Evolutionary conservation across 2,888 invertebrate species (phyloP).

Genomic region (Hyppa rectilinea): DNA sequence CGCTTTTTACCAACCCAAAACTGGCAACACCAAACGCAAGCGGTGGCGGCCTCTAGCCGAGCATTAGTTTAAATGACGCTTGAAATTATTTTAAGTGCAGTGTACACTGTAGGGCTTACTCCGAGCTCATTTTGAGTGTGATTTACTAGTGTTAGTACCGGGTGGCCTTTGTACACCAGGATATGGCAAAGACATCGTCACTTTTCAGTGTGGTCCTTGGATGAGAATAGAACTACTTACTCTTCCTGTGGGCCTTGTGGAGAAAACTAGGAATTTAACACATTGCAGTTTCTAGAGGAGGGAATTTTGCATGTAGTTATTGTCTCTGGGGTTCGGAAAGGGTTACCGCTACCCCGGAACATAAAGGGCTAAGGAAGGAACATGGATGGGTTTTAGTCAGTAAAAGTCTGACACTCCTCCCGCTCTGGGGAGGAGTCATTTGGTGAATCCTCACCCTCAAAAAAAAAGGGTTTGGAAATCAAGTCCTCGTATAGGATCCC

Average conservation of each 20-base stretch:
- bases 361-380: too few species aligned
- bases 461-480: too few species aligned
- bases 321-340: too few species aligned
- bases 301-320: background rate
- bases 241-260: background rate
- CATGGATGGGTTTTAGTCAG: too few species aligned
- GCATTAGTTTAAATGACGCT: slow-evolving; percentile 79
- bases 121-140: slow-evolving; percentile 44
- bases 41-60: slow-evolving; percentile 56
- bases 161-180: slow-evolving; percentile 48
- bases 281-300: background rate
- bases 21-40: slow-evolving; percentile 49
- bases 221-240: slow-evolving; percentile 13
- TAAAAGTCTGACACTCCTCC: too few species aligned
- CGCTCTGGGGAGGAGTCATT: too few species aligned
- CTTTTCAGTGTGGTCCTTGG: slow-evolving; percentile 12
- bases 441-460: too few species aligned
- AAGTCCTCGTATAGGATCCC: too few species aligned
- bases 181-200: slow-evolving; percentile 25
- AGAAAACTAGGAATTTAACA: background rate
- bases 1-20: background rate
- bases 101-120: slow-evolving; percentile 39
- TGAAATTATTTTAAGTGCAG: slow-evolving; percentile 78
- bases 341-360: too few species aligned
- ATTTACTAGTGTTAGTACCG: slow-evolving; percentile 55